phyloP scores from a whole-genome alignment of 2,888 invertebrate species.

The Ditylenchus weischeri region DNA sequence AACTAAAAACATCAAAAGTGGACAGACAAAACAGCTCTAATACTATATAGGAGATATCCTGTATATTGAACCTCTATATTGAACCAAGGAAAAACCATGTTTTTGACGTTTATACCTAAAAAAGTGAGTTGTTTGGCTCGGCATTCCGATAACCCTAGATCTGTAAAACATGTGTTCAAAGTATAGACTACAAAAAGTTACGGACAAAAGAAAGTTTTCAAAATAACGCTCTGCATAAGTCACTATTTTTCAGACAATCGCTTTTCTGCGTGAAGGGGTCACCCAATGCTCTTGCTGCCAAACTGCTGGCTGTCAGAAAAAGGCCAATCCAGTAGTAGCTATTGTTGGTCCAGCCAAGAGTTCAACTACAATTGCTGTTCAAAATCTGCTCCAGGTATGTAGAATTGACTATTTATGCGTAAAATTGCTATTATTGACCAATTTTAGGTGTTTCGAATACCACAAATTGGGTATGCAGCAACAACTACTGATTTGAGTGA shows the following conservation, averaged over 20 bases:
- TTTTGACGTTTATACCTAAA: too few relatives aligned
- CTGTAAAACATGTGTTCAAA: too few relatives aligned
- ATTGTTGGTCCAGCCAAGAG: conserved; percentile 68
- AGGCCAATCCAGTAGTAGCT: conserved; percentile 66
- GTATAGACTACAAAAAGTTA: too few relatives aligned
- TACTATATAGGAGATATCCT: too few relatives aligned
- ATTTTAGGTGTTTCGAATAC: conserved; percentile 25
- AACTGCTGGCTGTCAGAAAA: conserved; percentile 56
- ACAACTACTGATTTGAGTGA: conserved; percentile 75
- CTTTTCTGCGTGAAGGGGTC: conserved; percentile 56
- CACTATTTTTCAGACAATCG: conserved; percentile 61
- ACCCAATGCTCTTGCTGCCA: conserved; percentile 57
- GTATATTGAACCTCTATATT: too few relatives aligned
- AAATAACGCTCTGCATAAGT: conserved; percentile 61
- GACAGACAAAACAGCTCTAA: too few relatives aligned
- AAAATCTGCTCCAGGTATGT: conserved; percentile 70
- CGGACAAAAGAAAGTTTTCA: too few relatives aligned
- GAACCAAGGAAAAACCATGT: too few relatives aligned
- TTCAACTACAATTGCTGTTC: conserved; percentile 70
- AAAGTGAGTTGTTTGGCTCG: too few relatives aligned
- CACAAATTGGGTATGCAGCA: conserved; percentile 72
- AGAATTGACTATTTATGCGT: not conserved
- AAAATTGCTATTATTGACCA: not conserved
- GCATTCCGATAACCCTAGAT: too few relatives aligned
- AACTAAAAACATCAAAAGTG: too few relatives aligned